phyloP scores from a whole-genome alignment of 2,113 vertebrate genomes.

The Dendropsophus ebraccatus region DNA sequence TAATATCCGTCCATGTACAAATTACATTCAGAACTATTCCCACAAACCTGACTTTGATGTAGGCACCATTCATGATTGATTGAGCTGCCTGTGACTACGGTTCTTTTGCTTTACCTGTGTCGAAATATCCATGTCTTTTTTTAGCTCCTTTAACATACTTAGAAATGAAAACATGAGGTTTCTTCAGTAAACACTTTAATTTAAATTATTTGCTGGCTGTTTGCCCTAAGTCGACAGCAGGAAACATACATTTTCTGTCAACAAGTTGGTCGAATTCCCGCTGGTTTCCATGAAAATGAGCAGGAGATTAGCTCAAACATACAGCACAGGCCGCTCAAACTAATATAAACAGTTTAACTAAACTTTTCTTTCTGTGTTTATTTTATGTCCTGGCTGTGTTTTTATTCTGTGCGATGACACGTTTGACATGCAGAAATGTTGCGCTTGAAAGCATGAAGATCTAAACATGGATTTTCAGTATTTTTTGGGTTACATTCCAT shows the following conservation, averaged over 20 bases:
- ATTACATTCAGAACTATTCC: conserved; percentile 31
- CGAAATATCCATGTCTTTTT: conserved; percentile 42
- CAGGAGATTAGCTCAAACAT: conserved; percentile 18
- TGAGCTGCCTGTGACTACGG: conserved; percentile 6
- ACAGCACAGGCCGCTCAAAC: not conserved
- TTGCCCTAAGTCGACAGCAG: not conserved
- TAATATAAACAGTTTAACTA: conserved; percentile 54
- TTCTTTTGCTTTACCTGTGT: conserved; percentile 45
- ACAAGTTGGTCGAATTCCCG: conserved; percentile 38
- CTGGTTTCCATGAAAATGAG: conserved; percentile 37
- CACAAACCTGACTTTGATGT: conserved; percentile 16
- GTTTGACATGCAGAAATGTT: conserved; percentile 44
- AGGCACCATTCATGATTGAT: conserved; percentile 33
- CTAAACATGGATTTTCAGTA: conserved; percentile 30
- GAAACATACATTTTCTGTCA: conserved; percentile 15
- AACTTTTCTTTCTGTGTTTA: conserved; percentile 51
- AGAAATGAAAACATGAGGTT: conserved; percentile 52
- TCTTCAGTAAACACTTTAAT: conserved; percentile 55
- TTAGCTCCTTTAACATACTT: conserved; percentile 49
- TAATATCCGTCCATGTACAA: conserved; percentile 31
- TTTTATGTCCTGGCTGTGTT: conserved; percentile 50
- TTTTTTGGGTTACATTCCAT: conserved; percentile 24
- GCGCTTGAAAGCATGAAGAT: conserved; percentile 44
- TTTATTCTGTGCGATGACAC: conserved; percentile 36
- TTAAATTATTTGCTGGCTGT: conserved; percentile 52